phyloP scores from a whole-genome alignment of 1,140 invertebrate genomes.

The Planococcus citri region DNA sequence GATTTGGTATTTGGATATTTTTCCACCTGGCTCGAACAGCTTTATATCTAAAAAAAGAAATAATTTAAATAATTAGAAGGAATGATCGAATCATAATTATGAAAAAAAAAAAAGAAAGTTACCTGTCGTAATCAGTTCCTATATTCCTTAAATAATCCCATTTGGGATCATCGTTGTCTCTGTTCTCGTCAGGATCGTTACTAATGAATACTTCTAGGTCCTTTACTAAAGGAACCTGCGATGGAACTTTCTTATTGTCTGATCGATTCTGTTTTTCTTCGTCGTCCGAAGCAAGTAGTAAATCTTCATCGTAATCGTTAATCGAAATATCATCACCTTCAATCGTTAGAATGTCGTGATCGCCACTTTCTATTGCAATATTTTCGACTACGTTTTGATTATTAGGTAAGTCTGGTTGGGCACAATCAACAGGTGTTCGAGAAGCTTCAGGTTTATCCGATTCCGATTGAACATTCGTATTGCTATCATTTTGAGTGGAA shows the following conservation, averaged over 20 bases:
- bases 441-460: neutral
- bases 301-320: neutral
- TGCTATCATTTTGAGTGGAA: too few relatives aligned
- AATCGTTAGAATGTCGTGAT: neutral
- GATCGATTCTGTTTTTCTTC: neutral
- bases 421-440: neutral
- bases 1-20: neutral
- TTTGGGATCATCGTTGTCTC: slow-evolving; percentile 4
- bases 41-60: neutral
- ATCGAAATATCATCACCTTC: neutral
- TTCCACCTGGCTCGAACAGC: neutral
- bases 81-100: neutral
- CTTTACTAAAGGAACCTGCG: neutral
- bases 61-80: too few relatives aligned
- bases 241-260: neutral
- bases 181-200: neutral
- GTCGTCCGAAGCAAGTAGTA: neutral
- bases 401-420: too few relatives aligned
- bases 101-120: neutral
- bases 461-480: too few relatives aligned
- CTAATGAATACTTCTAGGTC: neutral
- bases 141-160: slow-evolving; percentile 7
- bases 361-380: neutral
- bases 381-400: neutral
- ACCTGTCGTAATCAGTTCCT: neutral